Evolutionary conservation across 2,888 invertebrate genomes (phyloP).

Genomic region (Epiblema foenella): DNA sequence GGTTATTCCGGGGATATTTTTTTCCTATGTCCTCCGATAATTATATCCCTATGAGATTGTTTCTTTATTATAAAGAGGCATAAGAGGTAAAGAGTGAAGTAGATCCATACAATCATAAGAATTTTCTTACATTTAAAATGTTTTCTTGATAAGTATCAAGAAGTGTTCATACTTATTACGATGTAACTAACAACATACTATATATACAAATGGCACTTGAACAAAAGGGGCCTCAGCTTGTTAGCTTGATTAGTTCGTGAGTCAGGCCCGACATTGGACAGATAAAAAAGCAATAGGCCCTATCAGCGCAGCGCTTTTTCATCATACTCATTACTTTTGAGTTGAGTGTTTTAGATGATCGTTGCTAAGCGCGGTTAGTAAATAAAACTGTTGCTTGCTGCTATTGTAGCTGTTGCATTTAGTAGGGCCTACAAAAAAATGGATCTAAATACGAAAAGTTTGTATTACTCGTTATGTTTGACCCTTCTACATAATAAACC

Average conservation of each 20-base stretch:
- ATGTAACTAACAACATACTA: constrained; percentile 4
- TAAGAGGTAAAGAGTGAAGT: too few relatives aligned
- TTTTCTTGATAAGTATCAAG: too few relatives aligned
- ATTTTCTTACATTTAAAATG: too few relatives aligned
- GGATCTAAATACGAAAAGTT: not conserved
- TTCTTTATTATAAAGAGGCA: too few relatives aligned
- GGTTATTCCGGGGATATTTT: too few relatives aligned
- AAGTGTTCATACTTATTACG: not conserved
- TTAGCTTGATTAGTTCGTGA: constrained; percentile 38
- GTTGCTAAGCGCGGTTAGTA: constrained; percentile 1
- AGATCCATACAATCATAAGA: too few relatives aligned
- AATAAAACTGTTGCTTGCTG: not conserved
- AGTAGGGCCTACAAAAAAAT: not conserved
- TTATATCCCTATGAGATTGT: too few relatives aligned
- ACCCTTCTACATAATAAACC: too few relatives aligned
- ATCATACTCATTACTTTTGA: constrained; percentile 21
- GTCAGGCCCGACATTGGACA: constrained; percentile 33
- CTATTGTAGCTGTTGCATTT: not conserved
- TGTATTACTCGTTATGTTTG: too few relatives aligned
- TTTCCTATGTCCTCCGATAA: too few relatives aligned
- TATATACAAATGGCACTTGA: constrained; percentile 6
- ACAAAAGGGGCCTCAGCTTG: constrained; percentile 32
- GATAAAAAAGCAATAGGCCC: constrained; percentile 38
- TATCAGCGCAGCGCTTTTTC: constrained; percentile 34
- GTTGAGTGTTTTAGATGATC: constrained; percentile 17